Evolutionary conservation across 2,888 invertebrate species (phyloP).

Genomic region (Tipula lateralis): DNA sequence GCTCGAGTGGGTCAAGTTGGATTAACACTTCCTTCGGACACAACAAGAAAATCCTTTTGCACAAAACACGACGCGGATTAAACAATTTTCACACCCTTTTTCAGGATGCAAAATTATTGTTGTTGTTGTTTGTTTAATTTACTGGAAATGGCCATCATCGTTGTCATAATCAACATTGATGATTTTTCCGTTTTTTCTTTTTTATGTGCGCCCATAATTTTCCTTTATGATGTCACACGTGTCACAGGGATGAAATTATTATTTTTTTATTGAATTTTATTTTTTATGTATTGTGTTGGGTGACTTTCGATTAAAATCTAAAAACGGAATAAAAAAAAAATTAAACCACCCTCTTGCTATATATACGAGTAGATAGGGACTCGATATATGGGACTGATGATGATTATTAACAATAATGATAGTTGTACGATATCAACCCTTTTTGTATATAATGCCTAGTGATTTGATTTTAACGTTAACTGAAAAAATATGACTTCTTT

Average conservation of each 20-base stretch:
- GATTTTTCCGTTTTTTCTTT: conserved; percentile 24
- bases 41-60: not conserved
- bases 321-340: not conserved
- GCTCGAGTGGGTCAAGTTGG: not conserved
- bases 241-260: conserved; percentile 11
- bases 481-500: not conserved
- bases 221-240: conserved; percentile 15
- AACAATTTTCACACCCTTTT: conserved; percentile 6
- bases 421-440: conserved; percentile 19
- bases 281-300: not conserved
- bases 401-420: not conserved
- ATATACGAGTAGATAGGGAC: not conserved
- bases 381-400: not conserved
- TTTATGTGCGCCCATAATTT: not conserved
- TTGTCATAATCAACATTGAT: conserved; percentile 6
- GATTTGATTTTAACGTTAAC: conserved; percentile 24
- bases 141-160: conserved; percentile 14
- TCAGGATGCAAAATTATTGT: not conserved
- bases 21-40: not conserved
- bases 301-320: not conserved
- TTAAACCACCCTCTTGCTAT: not conserved
- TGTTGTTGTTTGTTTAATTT: not conserved
- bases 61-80: not conserved
- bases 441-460: not conserved
- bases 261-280: conserved; percentile 7